Evolutionary conservation across 2,113 vertebrate species (phyloP), one percentile per base, ranked within the genome.

Genomic region (Toxotes chatareus): DNA sequence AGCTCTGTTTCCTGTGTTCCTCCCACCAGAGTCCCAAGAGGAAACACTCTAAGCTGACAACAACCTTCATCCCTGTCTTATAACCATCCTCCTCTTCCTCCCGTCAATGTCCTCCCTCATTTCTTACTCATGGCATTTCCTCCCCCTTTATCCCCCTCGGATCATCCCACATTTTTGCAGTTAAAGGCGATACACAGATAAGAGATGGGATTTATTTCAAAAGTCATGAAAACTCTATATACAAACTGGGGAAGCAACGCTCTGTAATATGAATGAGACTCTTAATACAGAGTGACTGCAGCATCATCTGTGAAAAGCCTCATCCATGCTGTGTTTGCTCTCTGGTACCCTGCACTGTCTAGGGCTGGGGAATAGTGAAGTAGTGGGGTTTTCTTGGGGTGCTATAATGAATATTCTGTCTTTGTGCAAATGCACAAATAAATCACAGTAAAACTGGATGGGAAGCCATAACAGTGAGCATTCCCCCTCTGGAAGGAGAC

Each of bases 1-100:
- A 86, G 79, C 83, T 86, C 80, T 59, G 61, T 85, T 91, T 93
- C 90, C 92, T 90, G 88, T 82, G 74, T 82, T 77, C 69, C 76
- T 53, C 68, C 84, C 81, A 34, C 49, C n/a, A 38, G 27, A 76
- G 46, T 80, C 73, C 80, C 91, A 66, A 38, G 72, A 89, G 83
- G 47, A 68, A 80, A 87, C 11, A 62, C 65, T 79, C 38, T 61
- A 56, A 64, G 14, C 67, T 83, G 84, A 91, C 83, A 89, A 75
- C 63, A 86, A 23, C 81, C 82, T 85, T 82, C 63, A 61, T 85
- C 66, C 51, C 63, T 65, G 42, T 81, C 75, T 86, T 73, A 65
- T 76, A 76, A 86, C 51, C 73, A 23, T 73, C 69, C 73, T 86
- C 81, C 66, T 83, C 62, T 60, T 73, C 80, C 68, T 85, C 76